phyloP scores from a whole-genome alignment of 2,113 vertebrate genomes.

The cattle (Bos taurus) region ARS-UCD2.0 NC_037335.1:101511501-101512000 shows the following conservation, averaged over 20 bases:
- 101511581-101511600: not conserved
- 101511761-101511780: not conserved
- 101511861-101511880: not conserved
- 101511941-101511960: not conserved
- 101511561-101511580: not conserved
- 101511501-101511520: fast-evolving
- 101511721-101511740: not conserved
- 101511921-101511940: not conserved
- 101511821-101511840: not conserved
- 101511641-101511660: not conserved
- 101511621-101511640: not conserved
- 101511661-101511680: not conserved
- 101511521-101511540: not conserved
- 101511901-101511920: not conserved
- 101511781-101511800: not conserved
- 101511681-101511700: not conserved
- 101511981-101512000: not conserved
- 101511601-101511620: not conserved
- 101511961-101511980: not conserved
- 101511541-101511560: not conserved
- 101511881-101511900: not conserved
- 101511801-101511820: not conserved
- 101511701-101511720: not conserved
- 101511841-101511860: not conserved
- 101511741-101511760: not conserved